Base-by-base conservation (phyloP, 2,797 vertebrate genomes). In the Brotula barbata region DNA sequence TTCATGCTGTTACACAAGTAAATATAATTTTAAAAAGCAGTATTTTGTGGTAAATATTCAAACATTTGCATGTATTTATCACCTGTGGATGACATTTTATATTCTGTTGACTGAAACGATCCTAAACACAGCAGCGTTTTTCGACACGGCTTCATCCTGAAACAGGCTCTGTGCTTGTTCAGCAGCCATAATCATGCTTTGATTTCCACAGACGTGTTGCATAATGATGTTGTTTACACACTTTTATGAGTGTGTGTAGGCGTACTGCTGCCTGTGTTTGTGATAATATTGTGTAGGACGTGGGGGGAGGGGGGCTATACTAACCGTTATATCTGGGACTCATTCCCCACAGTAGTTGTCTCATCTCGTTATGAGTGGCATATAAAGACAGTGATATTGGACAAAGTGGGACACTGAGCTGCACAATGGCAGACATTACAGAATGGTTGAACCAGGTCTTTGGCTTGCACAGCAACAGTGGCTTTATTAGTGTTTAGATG, bases 211-310 rank as follows among this genome's bases (percentile, higher is more conserved):
- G 41, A 62, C 15, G 7, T 49, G 64, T 81, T 83, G 51, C 78
- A 59, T 73, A 80, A 82, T 77, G 25, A 8, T 10, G 5, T 31
- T 82, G 71, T 84, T 84, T 73, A 66, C 71, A 57, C 48, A 57
- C 61, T 61, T 77, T 78, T 60, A 59, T 77, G 60, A 53, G 68
- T 71, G 69, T 51, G 72, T 55, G 73, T 54, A 59, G 16, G 46
- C 56, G 77, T 44, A 82, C 73, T 50, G 77, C 80, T 1, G 73
- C 58, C 71, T 59, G 76, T 49, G 49, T 25, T 22, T 48, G 52
- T 41, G 72, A 79, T 81, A 68, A 77, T 54, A 46, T 43, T 56
- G 59, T 31, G 67, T 15, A 82, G 80, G 22, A 85, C 79, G 70
- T 50, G 80, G 39, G 74, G 66, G 50, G n/a, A n/a, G n/a, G n/a